Evolutionary conservation across 2,113 vertebrate species (phyloP).

Genomic region (Tragelaphus strepsiceros): DNA sequence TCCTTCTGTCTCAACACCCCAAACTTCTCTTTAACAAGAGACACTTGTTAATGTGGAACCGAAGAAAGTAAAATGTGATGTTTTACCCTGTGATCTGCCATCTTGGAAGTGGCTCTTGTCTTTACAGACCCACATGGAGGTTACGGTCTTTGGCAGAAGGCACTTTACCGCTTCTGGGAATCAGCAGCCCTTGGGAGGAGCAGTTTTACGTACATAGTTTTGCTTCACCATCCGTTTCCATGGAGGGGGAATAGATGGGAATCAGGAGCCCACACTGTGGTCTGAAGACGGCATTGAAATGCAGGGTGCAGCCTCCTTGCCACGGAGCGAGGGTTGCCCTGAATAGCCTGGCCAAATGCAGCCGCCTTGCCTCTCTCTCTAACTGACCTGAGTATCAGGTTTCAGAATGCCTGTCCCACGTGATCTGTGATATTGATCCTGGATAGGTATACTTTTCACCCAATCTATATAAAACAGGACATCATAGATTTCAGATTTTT

Average conservation of each 20-base stretch:
- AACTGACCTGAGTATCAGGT: background rate
- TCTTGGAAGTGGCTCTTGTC: background rate
- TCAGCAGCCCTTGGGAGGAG: background rate
- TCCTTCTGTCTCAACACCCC: background rate
- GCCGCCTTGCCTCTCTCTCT: background rate
- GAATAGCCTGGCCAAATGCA: background rate
- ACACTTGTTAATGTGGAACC: background rate
- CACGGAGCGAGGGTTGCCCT: fast-evolving
- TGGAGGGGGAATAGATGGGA: background rate
- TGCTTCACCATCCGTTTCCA: slow-evolving; percentile 2
- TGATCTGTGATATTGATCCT: background rate
- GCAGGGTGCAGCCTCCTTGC: background rate
- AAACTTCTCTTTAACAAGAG: background rate
- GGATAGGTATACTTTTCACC: background rate
- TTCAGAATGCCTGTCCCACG: background rate
- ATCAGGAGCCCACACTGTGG: background rate
- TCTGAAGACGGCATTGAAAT: background rate
- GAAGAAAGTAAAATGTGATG: background rate
- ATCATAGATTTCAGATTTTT: background rate
- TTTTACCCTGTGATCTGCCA: background rate
- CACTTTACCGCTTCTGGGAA: background rate
- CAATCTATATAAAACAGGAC: background rate
- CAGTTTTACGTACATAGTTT: background rate
- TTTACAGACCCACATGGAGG: background rate
- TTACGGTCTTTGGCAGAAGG: background rate